A percentile compares a stretch with the other conserved stretches of the same genome.
Evolutionary conservation across 1,140 invertebrate species (phyloP).

Genomic region (Drosophila saltans): DNA sequence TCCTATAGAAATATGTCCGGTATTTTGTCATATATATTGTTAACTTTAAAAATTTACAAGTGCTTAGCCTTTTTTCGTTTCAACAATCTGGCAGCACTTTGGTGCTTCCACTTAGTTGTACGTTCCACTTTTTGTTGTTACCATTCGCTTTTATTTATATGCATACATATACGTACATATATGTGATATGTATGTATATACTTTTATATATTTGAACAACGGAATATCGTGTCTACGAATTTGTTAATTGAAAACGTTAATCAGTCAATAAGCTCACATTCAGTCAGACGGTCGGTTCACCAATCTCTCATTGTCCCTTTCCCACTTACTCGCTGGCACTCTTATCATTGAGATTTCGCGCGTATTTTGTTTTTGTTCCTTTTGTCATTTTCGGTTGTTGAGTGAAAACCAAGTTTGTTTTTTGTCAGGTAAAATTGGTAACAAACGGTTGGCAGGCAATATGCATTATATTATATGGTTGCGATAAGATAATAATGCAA

Average conservation of each 20-base stretch:
- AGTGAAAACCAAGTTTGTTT: conserved; percentile 4
- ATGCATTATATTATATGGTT: conserved; percentile 11
- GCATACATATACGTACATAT: conserved; percentile 29
- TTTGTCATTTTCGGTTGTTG: not conserved
- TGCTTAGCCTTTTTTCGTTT: conserved; percentile 13
- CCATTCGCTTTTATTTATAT: conserved; percentile 72
- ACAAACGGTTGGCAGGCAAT: not conserved
- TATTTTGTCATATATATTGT: not conserved
- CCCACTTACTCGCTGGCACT: not conserved
- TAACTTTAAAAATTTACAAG: conserved; percentile 28
- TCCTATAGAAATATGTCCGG: too few relatives aligned
- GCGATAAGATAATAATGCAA: conserved; percentile 9
- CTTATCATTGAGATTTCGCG: conserved; percentile 21
- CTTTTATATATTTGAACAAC: conserved; percentile 38
- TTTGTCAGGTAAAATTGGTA: conserved; percentile 5
- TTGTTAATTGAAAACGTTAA: conserved; percentile 72
- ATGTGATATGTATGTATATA: conserved; percentile 44
- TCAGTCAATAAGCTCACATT: conserved; percentile 54
- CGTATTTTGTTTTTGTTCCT: conserved; percentile 13
- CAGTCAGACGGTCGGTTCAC: conserved; percentile 26
- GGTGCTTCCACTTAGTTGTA: conserved; percentile 42
- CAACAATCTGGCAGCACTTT: conserved; percentile 58
- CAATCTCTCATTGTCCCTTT: not conserved
- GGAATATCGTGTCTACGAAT: conserved; percentile 58
- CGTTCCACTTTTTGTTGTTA: conserved; percentile 48